A percentile compares a stretch with the other conserved stretches of the same genome.
Conservation (phyloP, 1,140 invertebrate species). For the Dysdera silvatica region DNA sequence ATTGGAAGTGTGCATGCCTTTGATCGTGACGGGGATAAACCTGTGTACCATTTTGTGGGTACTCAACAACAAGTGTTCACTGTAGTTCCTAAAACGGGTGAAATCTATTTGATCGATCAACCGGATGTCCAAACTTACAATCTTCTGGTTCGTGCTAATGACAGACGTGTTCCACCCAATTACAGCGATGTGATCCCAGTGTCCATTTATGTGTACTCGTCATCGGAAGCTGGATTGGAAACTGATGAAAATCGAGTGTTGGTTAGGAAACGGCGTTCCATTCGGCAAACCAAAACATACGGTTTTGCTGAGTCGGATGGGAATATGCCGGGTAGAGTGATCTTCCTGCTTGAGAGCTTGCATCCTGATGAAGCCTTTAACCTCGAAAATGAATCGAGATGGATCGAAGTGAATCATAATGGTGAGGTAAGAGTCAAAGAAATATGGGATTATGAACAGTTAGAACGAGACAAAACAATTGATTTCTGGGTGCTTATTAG, state of each 20-base stretch:
- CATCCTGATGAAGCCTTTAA: slow-evolving; percentile 85
- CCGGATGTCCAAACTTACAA: slow-evolving; percentile 23
- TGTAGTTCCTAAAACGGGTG: slow-evolving; percentile 83
- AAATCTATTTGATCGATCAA: slow-evolving; percentile 63
- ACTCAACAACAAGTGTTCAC: slow-evolving; percentile 67
- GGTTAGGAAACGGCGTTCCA: slow-evolving; percentile 51
- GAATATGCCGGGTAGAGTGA: slow-evolving; percentile 72
- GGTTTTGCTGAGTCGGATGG: slow-evolving; percentile 86
- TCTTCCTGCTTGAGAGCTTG: slow-evolving; percentile 83
- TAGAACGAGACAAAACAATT: slow-evolving; percentile 90
- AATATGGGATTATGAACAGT: slow-evolving; percentile 92
- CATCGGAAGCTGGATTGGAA: not conserved
- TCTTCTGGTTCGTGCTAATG: slow-evolving; percentile 66
- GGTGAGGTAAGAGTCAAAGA: slow-evolving; percentile 86
- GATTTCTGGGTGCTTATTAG: slow-evolving; percentile 78
- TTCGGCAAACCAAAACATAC: slow-evolving; percentile 80
- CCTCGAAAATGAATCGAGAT: slow-evolving; percentile 70
- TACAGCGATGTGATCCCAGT: slow-evolving; percentile 47
- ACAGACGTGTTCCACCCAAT: slow-evolving; percentile 56
- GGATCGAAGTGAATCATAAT: slow-evolving; percentile 84
- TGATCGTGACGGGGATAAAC: slow-evolving; percentile 76
- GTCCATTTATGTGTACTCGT: not conserved
- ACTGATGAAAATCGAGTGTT: not conserved
- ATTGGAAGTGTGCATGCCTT: slow-evolving; percentile 70
- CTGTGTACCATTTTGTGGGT: slow-evolving; percentile 64